These are phyloP conservation scores for Zhuqinia jingwanae DNA, from an alignment of 2,888 invertebrate species.

Conservation along the genomic window DNA sequence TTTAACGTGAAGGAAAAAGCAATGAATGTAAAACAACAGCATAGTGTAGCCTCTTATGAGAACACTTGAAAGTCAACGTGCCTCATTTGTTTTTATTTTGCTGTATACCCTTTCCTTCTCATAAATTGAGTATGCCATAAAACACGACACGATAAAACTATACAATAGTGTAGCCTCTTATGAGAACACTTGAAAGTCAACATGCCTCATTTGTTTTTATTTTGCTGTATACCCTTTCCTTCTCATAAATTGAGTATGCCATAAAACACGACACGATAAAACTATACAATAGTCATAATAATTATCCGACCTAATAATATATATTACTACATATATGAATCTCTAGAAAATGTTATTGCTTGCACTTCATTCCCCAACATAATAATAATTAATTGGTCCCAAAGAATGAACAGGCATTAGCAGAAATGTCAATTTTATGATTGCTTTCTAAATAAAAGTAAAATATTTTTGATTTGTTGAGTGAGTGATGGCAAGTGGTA, in stretches of 20 bases:
- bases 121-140: background rate
- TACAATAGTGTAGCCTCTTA: background rate
- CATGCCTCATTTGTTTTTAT: slow-evolving; percentile 13
- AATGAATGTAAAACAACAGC: background rate
- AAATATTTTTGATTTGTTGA: no score
- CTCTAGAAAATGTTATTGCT: no score
- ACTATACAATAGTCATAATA: background rate
- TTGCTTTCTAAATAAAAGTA: no score
- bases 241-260: background rate
- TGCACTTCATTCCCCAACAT: no score
- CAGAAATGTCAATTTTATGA: no score
- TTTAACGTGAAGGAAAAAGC: slow-evolving; percentile 9
- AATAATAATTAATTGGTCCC: no score
- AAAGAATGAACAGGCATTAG: no score
- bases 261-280: background rate
- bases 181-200: slow-evolving; percentile 23
- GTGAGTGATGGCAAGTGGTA: background rate
- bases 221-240: background rate
- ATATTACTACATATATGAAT: no score
- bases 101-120: background rate
- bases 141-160: background rate
- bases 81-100: background rate
- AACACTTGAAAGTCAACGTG: slow-evolving; percentile 33
- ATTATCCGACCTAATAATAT: no score
- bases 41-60: no score